phyloP scores from a whole-genome alignment of 2,888 invertebrate genomes.

The Acanthacorydalis orientalis region DNA sequence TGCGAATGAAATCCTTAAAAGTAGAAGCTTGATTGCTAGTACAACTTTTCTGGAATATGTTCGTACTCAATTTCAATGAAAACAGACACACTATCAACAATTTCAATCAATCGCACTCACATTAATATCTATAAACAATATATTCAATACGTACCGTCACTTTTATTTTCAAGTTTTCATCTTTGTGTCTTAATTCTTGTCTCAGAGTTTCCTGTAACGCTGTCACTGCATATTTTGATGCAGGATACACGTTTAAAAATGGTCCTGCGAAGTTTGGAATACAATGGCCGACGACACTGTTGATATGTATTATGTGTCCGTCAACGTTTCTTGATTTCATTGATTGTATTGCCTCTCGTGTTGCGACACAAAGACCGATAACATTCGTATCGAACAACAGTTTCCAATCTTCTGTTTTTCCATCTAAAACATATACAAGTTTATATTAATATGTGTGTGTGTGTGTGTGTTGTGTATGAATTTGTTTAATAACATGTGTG shows the following conservation, averaged over 20 bases:
- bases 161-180: constrained; percentile 16
- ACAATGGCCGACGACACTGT: constrained; percentile 10
- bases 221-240: constrained; percentile 27
- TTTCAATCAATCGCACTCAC: too few relatives aligned
- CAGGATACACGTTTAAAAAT: constrained; percentile 20
- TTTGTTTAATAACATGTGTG: neutral
- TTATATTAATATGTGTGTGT: neutral
- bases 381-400: constrained; percentile 3
- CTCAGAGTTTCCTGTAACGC: constrained; percentile 26
- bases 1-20: too few relatives aligned
- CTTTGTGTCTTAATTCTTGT: constrained; percentile 20
- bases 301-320: constrained; percentile 14
- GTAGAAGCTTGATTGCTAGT: too few relatives aligned
- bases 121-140: neutral
- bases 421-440: constrained; percentile 3
- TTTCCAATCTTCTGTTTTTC: constrained; percentile 1
- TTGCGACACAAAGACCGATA: constrained; percentile 3
- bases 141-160: constrained; percentile 12
- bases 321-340: constrained; percentile 5
- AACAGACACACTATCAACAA: too few relatives aligned
- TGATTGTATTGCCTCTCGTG: constrained; percentile 4
- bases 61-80: too few relatives aligned
- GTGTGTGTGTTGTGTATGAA: neutral
- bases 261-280: constrained; percentile 4
- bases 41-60: too few relatives aligned